Conservation (phyloP, 2,113 vertebrate genomes). For the Sebastes schlegelii region DNA sequence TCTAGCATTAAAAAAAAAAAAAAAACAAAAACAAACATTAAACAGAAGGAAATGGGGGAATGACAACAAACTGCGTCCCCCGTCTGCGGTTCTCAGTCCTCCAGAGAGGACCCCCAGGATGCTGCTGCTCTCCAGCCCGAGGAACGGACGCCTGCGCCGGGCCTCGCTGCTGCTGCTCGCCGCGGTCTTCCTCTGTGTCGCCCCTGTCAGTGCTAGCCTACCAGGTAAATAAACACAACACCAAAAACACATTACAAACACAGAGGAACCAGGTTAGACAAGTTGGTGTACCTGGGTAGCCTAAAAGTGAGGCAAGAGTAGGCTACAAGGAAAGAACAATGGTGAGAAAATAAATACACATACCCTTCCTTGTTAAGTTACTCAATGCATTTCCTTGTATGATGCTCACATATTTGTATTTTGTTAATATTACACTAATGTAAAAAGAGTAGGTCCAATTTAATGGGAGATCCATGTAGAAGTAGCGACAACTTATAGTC, state of each 20-base stretch:
- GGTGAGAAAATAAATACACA: neutral
- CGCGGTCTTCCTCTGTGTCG: conserved; percentile 53
- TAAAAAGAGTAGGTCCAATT: neutral
- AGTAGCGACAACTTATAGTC: neutral
- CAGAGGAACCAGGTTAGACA: conserved; percentile 24
- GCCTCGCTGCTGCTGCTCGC: conserved; percentile 62
- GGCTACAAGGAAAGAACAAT: conserved; percentile 11
- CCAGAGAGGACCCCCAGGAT: conserved; percentile 65
- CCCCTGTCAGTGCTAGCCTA: conserved; percentile 33
- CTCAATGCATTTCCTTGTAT: conserved; percentile 6
- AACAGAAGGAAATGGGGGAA: conserved; percentile 65
- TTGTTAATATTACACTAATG: neutral
- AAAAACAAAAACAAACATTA: neutral
- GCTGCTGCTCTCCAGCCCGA: conserved; percentile 66
- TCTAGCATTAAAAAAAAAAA: neutral
- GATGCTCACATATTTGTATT: neutral
- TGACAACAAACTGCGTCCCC: conserved; percentile 56
- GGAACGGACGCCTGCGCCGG: conserved; percentile 56
- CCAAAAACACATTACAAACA: neutral
- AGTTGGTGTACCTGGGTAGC: neutral
- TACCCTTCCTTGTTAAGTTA: conserved; percentile 25
- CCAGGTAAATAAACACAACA: conserved; percentile 65
- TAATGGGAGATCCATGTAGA: neutral
- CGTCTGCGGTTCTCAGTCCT: conserved; percentile 50
- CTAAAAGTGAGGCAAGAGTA: neutral